These are phyloP conservation scores for Adoxophyes honmai DNA, from an alignment of 1,140 invertebrate genomes.

Conservation along the genomic window DNA sequence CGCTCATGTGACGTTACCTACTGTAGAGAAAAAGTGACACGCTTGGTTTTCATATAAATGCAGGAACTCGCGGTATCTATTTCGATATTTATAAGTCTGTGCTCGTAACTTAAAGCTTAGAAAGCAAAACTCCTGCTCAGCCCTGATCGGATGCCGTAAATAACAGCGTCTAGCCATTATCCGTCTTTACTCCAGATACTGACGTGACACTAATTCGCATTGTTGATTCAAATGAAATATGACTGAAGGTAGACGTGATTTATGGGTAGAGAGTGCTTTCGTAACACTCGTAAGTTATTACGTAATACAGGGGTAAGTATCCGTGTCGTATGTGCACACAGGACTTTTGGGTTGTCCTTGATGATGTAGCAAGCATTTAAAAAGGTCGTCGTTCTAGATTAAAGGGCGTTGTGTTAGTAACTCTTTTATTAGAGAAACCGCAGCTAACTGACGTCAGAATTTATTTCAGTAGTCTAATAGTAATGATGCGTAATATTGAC, in stretches of 20 bases:
- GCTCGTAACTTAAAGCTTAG: conserved; percentile 37
- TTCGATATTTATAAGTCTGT: no score
- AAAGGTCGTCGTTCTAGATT: neutral
- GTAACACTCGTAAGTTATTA: neutral
- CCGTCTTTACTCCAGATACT: conserved; percentile 37
- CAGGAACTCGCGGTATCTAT: no score
- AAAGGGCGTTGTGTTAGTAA: neutral
- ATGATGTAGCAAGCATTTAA: no score
- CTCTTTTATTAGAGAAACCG: neutral
- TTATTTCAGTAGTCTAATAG: conserved; percentile 8
- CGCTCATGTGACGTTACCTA: no score
- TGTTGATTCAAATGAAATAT: conserved; percentile 27
- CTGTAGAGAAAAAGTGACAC: no score
- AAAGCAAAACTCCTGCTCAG: conserved; percentile 28
- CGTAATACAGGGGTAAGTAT: neutral
- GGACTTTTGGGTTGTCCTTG: no score
- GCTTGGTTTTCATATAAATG: no score
- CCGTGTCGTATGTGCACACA: no score
- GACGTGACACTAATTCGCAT: conserved; percentile 32
- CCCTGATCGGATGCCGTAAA: conserved; percentile 24
- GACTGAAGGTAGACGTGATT: conserved; percentile 13
- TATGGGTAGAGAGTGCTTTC: conserved; percentile 5
- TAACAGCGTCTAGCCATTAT: conserved; percentile 30
- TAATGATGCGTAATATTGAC: conserved; percentile 6
- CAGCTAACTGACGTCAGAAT: conserved; percentile 3